These are phyloP conservation scores for Sciaenops ocellatus DNA, from an alignment of 2,797 vertebrate genomes.

Conservation along the genomic window DNA sequence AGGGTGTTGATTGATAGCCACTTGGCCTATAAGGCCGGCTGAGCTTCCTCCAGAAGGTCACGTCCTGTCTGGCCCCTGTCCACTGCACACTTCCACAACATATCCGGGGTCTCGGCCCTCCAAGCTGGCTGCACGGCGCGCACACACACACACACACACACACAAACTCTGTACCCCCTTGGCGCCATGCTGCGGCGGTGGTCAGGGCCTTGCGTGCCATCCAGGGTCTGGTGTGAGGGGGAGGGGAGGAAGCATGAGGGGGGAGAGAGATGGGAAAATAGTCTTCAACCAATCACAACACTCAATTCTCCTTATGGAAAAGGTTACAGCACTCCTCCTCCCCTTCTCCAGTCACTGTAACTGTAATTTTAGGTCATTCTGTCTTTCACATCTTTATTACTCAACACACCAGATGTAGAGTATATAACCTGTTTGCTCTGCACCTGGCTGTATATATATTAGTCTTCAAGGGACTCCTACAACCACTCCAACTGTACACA, in stretches of 20 bases:
- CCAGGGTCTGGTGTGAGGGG: slow-evolving; percentile 55
- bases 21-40: slow-evolving; percentile 76
- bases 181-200: slow-evolving; percentile 78
- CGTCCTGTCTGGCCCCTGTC: slow-evolving; percentile 87
- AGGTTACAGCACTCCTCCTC: slow-evolving; percentile 61
- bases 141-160: slow-evolving; percentile 14
- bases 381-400: slow-evolving; percentile 63
- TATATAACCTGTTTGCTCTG: slow-evolving; percentile 56
- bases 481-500: slow-evolving; percentile 4
- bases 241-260: slow-evolving; percentile 40
- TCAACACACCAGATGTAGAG: slow-evolving; percentile 64
- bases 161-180: slow-evolving; percentile 56
- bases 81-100: slow-evolving; percentile 87
- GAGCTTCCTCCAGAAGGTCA: slow-evolving; percentile 84
- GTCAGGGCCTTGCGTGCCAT: slow-evolving; percentile 79
- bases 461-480: slow-evolving; percentile 17
- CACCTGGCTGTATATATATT: slow-evolving; percentile 55
- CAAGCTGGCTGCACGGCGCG: slow-evolving; percentile 55
- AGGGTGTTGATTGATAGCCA: slow-evolving; percentile 80
- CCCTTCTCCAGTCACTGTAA: slow-evolving; percentile 44
- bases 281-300: slow-evolving; percentile 63
- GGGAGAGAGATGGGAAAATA: slow-evolving; percentile 63
- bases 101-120: slow-evolving; percentile 81
- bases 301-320: slow-evolving; percentile 72
- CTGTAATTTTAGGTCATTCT: slow-evolving; percentile 59